A percentile compares a stretch with the other conserved stretches of the same genome.
These are phyloP conservation scores for Asobara japonica DNA, from an alignment of 1,140 invertebrate species.

Conservation along the genomic window DNA sequence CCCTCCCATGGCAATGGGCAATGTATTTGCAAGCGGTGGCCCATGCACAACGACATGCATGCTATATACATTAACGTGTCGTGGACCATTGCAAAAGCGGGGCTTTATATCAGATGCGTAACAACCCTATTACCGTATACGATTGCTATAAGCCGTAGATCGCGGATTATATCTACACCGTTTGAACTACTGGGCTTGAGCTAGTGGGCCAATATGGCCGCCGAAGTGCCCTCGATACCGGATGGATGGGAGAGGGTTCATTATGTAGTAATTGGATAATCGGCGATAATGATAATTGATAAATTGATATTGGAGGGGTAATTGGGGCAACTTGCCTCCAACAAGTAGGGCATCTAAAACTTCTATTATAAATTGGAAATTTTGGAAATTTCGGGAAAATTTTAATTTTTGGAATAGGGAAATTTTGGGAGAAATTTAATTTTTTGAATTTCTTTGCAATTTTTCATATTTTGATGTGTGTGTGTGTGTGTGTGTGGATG, in stretches of 20 bases:
- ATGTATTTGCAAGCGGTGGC: not conserved
- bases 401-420: too few species aligned
- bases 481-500: too few species aligned
- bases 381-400: too few species aligned
- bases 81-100: not conserved
- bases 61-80: not conserved
- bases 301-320: slow-evolving; percentile 38
- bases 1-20: not conserved
- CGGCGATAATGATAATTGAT: slow-evolving; percentile 54
- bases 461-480: too few species aligned
- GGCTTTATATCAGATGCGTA: slow-evolving; percentile 48
- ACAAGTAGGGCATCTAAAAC: not conserved
- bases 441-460: too few species aligned
- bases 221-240: not conserved
- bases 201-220: not conserved
- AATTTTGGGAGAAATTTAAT: too few species aligned
- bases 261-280: slow-evolving; percentile 52
- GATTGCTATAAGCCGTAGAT: slow-evolving; percentile 52
- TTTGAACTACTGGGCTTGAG: not conserved
- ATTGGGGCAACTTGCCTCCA: slow-evolving; percentile 24
- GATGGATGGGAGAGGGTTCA: slow-evolving; percentile 30
- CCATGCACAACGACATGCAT: not conserved
- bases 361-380: too few species aligned
- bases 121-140: slow-evolving; percentile 46
- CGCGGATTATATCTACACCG: slow-evolving; percentile 41